Conservation (phyloP, 1,140 invertebrate species). For the Odontomachus brunneus region DNA sequence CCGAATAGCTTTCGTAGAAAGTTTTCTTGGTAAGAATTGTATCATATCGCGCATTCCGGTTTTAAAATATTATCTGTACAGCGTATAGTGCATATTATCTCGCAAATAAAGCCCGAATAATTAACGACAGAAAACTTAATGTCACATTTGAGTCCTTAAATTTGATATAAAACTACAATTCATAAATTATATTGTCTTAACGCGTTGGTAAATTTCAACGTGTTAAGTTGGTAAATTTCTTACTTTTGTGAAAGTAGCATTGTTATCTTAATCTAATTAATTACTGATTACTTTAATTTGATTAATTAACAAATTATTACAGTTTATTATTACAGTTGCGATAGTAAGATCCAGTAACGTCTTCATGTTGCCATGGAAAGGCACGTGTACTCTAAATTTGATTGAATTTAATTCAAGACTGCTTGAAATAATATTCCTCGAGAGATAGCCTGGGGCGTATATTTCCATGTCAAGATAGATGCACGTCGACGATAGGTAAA, state of each 20-base stretch:
- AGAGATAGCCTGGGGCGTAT: background rate
- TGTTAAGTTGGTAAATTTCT: no score
- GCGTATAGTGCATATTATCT: background rate
- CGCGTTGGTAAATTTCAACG: no score
- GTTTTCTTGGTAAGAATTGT: conserved; percentile 8
- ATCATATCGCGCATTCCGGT: background rate
- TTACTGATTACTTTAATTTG: no score
- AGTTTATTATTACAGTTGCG: background rate
- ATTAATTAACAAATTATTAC: no score
- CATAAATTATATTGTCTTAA: no score
- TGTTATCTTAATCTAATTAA: no score
- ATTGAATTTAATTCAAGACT: background rate
- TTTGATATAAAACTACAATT: no score
- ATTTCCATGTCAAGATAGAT: conserved; percentile 3
- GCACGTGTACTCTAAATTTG: background rate
- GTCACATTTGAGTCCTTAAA: no score
- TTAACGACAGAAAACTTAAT: background rate
- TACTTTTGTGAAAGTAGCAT: no score
- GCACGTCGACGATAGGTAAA: background rate
- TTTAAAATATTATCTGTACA: conserved; percentile 11
- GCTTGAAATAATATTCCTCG: background rate
- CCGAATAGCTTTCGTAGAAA: conserved; percentile 6
- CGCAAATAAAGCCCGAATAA: background rate
- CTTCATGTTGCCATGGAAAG: background rate
- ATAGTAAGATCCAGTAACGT: background rate